These are phyloP conservation scores for Stegana nigrithorax DNA, from an alignment of 2,888 invertebrate genomes.

Conservation along the genomic window DNA sequence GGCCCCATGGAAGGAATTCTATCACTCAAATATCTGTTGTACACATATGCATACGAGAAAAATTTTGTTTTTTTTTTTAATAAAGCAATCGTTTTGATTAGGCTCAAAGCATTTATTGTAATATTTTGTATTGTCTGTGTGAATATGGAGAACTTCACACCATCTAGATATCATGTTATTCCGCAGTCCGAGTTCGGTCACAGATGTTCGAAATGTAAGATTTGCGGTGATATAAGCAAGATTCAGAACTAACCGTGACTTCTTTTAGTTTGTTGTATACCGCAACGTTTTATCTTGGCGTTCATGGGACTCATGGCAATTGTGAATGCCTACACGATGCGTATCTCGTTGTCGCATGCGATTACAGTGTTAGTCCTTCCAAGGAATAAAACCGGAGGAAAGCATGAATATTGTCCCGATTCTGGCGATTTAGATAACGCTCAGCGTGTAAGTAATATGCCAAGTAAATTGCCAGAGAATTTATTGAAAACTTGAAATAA, in stretches of 20 bases:
- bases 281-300: slow-evolving; percentile 75
- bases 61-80: too few species aligned
- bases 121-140: neutral
- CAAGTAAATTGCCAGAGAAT: too few species aligned
- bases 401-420: too few species aligned
- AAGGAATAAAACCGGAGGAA: too few species aligned
- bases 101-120: slow-evolving; percentile 15
- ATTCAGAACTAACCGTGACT: neutral
- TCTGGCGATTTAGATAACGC: too few species aligned
- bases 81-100: too few species aligned
- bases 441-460: too few species aligned
- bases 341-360: slow-evolving; percentile 76
- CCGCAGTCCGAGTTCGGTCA: neutral
- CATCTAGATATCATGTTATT: slow-evolving; percentile 1
- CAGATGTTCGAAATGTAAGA: slow-evolving; percentile 2
- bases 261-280: slow-evolving; percentile 66
- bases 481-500: too few species aligned
- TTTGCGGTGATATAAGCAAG: neutral
- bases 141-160: neutral
- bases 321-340: slow-evolving; percentile 77
- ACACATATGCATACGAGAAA: too few species aligned
- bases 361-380: slow-evolving; percentile 73
- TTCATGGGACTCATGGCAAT: slow-evolving; percentile 76
- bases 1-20: too few species aligned
- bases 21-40: too few species aligned